Conservation (phyloP, 2,113 vertebrate species). For the Esox niger region DNA sequence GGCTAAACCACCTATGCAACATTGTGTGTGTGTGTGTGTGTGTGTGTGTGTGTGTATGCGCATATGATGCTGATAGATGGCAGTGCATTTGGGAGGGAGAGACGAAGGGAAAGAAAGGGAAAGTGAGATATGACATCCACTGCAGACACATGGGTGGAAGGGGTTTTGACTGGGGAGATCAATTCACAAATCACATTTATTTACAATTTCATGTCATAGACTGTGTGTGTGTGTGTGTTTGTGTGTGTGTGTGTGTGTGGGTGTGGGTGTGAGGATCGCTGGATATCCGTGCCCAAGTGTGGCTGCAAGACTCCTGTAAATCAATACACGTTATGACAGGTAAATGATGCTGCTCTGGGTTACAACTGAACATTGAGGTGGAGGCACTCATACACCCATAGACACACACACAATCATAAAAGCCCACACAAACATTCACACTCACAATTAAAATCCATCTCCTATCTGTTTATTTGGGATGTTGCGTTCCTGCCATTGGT, state of each 20-base stretch:
- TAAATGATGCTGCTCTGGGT: slow-evolving; percentile 72
- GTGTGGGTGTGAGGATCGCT: slow-evolving; percentile 41
- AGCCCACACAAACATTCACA: slow-evolving; percentile 13
- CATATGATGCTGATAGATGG: slow-evolving; percentile 72
- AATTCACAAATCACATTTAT: slow-evolving; percentile 70
- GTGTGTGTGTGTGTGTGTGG: slow-evolving; percentile 12
- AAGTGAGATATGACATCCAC: slow-evolving; percentile 30
- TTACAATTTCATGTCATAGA: slow-evolving; percentile 66
- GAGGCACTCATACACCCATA: slow-evolving; percentile 26
- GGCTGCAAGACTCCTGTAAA: slow-evolving; percentile 64
- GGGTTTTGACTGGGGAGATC: slow-evolving; percentile 69
- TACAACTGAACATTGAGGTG: slow-evolving; percentile 64
- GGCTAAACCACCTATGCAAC: no score
- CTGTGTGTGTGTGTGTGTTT: slow-evolving; percentile 30
- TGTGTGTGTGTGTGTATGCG: no score
- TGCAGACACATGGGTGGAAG: slow-evolving; percentile 28
- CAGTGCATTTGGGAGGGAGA: slow-evolving; percentile 68
- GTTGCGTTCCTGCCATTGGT: no score
- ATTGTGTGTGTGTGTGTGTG: no score
- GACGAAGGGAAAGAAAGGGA: slow-evolving; percentile 36
- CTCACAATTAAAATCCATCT: slow-evolving; percentile 20
- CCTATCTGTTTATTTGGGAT: slow-evolving; percentile 1
- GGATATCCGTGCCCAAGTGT: slow-evolving; percentile 49
- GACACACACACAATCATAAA: slow-evolving; percentile 29
- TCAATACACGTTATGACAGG: slow-evolving; percentile 75